These are phyloP conservation scores for Nomada ruficornis DNA, from an alignment of 2,888 invertebrate species.

Conservation along the genomic window DNA sequence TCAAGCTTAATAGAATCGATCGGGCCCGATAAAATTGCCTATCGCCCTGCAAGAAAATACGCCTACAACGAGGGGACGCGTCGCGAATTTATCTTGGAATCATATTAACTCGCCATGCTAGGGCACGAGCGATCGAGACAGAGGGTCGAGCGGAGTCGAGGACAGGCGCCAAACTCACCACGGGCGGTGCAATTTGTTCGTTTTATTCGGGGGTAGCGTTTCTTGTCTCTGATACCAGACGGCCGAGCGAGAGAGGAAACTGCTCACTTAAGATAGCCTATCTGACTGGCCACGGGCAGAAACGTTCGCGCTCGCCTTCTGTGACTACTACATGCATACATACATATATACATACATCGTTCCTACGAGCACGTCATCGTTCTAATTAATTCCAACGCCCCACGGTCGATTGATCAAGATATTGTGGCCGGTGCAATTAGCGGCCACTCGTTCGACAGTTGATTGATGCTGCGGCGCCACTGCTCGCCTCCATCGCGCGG, in stretches of 20 bases:
- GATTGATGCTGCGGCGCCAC: constrained; percentile 75
- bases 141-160: neutral
- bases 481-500: constrained; percentile 35
- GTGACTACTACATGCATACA: neutral
- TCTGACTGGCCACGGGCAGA: constrained; percentile 49
- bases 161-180: constrained; percentile 46
- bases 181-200: constrained; percentile 60
- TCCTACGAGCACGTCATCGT: constrained; percentile 75
- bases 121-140: neutral
- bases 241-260: constrained; percentile 40
- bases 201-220: constrained; percentile 55
- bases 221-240: constrained; percentile 40
- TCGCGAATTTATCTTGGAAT: constrained; percentile 53
- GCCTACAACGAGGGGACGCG: neutral
- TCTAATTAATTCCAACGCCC: constrained; percentile 80
- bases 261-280: constrained; percentile 70
- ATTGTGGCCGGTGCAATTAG: constrained; percentile 75
- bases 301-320: constrained; percentile 34
- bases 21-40: constrained; percentile 51
- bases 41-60: constrained; percentile 14
- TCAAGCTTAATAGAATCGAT: constrained; percentile 51
- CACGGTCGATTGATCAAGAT: constrained; percentile 78
- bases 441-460: constrained; percentile 74
- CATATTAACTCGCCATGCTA: constrained; percentile 16
- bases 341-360: neutral